Evolutionary conservation across 2,888 invertebrate species (phyloP), one percentile per base, ranked within the genome.

Genomic region (Cerastoderma edule): DNA sequence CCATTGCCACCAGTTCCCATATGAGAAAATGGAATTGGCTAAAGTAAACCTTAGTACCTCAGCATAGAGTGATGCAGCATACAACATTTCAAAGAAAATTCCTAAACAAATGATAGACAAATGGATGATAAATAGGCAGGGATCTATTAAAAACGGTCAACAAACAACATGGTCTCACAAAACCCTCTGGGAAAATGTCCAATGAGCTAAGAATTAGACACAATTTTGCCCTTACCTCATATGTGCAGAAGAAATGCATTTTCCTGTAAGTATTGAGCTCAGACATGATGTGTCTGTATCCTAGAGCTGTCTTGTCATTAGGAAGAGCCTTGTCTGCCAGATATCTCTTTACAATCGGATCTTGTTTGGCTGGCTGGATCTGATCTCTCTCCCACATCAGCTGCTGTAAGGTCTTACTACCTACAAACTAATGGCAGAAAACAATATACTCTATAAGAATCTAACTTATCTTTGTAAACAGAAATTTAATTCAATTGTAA

Each of bases 351-450:
- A 83, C 75, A 16, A 77, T 10, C 19, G 67, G 57, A 63, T 80
- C 78, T 56, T 77, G 85, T 50, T 56, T 64, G 10, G 60, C 24
- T 2, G 85, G 83, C 16, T 69, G 63, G 3, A 28, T 46, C 67
- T 86, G 85, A 16, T 72, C 67, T 16, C 69, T 65, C 71, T 87
- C 85, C 78, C 81, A 85, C 16, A 83, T 28, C 33, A 87, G 64
- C 69, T 87, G 87, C 32, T 81, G 77, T 27, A 87, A 30, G 1
- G 78, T 80, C 63, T 85, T 85, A 44, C 68, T 79, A 13, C 78
- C 81, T 32, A 78, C 30, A 2, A 80, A 44, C 86, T 86, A n/a
- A n/a, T n/a, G n/a, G n/a, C n/a, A n/a, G n/a, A n/a, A n/a, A n/a
- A n/a, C n/a, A n/a, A n/a, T n/a, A n/a, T n/a, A n/a, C n/a, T n/a